Evolutionary conservation across 2,888 invertebrate species (phyloP).

Genomic region (Scaptomyza reducta): DNA sequence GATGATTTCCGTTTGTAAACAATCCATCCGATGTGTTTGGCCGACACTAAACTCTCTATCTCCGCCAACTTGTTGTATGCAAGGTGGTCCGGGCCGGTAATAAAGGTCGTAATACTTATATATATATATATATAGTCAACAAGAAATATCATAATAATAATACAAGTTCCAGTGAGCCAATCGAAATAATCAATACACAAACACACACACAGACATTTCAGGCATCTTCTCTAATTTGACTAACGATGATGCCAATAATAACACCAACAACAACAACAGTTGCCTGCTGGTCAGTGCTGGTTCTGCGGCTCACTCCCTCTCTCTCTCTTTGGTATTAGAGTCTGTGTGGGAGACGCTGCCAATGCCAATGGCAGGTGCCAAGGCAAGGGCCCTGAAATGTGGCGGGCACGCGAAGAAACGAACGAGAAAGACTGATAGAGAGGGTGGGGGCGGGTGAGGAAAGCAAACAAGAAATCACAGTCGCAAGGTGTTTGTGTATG

Average conservation of each 20-base stretch:
- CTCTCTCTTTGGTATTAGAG: background rate
- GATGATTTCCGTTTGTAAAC: too few species aligned
- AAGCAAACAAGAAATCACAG: conserved; percentile 57
- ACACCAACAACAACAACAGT: background rate
- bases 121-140: conserved; percentile 44
- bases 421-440: conserved; percentile 19
- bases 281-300: conserved; percentile 28
- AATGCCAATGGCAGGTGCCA: conserved; percentile 73
- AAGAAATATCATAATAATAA: conserved; percentile 44
- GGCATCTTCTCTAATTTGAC: background rate
- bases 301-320: background rate
- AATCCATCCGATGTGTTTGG: too few species aligned
- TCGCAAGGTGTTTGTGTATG: background rate
- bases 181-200: conserved; percentile 68
- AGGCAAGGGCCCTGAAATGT: conserved; percentile 7
- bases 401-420: too few species aligned
- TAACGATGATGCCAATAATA: too few species aligned
- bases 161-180: conserved; percentile 46
- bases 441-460: background rate
- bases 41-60: too few species aligned
- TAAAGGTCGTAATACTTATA: too few species aligned
- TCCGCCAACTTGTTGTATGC: too few species aligned
- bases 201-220: conserved; percentile 1
- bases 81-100: too few species aligned
- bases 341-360: conserved; percentile 36